Evolutionary conservation across 2,113 vertebrate species (phyloP).

Genomic region (Platysteira castanea): DNA sequence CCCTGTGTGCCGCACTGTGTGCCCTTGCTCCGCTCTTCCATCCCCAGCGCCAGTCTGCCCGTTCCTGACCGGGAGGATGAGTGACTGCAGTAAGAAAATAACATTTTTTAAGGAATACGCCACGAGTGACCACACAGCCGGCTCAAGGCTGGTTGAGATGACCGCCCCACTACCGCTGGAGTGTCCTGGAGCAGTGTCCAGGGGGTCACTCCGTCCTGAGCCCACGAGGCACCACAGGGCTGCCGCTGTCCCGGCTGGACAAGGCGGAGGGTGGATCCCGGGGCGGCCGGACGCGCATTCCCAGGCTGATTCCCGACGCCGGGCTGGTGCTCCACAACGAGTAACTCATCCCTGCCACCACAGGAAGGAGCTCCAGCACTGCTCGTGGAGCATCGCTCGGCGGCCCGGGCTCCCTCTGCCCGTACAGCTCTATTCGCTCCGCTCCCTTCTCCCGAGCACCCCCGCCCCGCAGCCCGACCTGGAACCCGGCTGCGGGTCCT

Average conservation of each 20-base stretch:
- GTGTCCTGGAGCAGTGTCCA: background rate
- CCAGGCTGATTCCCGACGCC: fast-evolving
- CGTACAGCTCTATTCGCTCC: fast-evolving
- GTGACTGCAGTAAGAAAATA: fast-evolving
- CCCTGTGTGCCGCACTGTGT: fast-evolving
- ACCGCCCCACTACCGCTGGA: fast-evolving
- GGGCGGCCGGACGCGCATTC: fast-evolving
- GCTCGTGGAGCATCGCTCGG: background rate
- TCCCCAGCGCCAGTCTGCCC: fast-evolving
- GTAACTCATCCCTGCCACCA: background rate
- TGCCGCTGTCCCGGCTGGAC: background rate
- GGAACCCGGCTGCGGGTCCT: background rate
- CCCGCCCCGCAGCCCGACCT: background rate
- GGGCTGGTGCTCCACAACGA: fast-evolving
- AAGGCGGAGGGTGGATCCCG: fast-evolving
- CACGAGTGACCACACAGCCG: fast-evolving
- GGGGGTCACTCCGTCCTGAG: background rate
- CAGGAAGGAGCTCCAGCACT: conserved; percentile 60
- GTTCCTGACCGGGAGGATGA: fast-evolving
- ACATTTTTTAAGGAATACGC: fast-evolving
- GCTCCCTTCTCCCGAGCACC: background rate
- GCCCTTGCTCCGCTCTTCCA: fast-evolving
- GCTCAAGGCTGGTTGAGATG: fast-evolving
- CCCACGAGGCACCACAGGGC: background rate
- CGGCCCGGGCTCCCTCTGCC: fast-evolving